A percentile compares a stretch with the other conserved stretches of the same genome.
Conservation (phyloP, 1,140 invertebrate species). For the Heliothis subflexa region DNA sequence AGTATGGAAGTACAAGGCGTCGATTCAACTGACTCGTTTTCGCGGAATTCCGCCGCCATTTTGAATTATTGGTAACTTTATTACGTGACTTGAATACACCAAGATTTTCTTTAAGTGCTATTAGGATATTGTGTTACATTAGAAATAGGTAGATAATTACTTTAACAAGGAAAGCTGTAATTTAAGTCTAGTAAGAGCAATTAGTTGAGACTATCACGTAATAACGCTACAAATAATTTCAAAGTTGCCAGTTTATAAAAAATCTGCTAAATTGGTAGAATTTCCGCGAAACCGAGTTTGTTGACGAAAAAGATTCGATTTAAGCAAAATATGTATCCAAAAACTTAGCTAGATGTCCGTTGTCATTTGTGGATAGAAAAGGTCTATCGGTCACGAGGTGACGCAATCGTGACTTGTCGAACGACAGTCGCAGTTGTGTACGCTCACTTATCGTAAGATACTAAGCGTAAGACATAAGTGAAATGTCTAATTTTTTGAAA, state of each 20-base stretch:
- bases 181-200: slow-evolving; percentile 11
- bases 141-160: slow-evolving; percentile 27
- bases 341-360: slow-evolving; percentile 78
- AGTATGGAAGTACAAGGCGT: slow-evolving; percentile 70
- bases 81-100: slow-evolving; percentile 6
- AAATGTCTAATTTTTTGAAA: slow-evolving; percentile 68
- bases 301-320: slow-evolving; percentile 56
- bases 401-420: slow-evolving; percentile 46
- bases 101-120: slow-evolving; percentile 26
- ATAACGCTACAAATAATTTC: slow-evolving; percentile 12
- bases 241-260: slow-evolving; percentile 20
- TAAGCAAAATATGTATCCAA: slow-evolving; percentile 81
- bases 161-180: slow-evolving; percentile 4
- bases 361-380: slow-evolving; percentile 67
- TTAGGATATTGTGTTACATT: slow-evolving; percentile 29
- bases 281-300: slow-evolving; percentile 18
- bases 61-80: slow-evolving; percentile 31
- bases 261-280: not conserved
- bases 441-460: slow-evolving; percentile 71
- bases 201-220: slow-evolving; percentile 16
- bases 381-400: slow-evolving; percentile 48
- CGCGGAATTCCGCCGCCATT: slow-evolving; percentile 35
- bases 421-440: slow-evolving; percentile 51
- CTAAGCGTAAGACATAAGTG: slow-evolving; percentile 80
- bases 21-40: slow-evolving; percentile 49